Evolutionary conservation across 2,888 invertebrate species (phyloP), one percentile per base, ranked within the genome.

Genomic region (Boloria euphrosyne): DNA sequence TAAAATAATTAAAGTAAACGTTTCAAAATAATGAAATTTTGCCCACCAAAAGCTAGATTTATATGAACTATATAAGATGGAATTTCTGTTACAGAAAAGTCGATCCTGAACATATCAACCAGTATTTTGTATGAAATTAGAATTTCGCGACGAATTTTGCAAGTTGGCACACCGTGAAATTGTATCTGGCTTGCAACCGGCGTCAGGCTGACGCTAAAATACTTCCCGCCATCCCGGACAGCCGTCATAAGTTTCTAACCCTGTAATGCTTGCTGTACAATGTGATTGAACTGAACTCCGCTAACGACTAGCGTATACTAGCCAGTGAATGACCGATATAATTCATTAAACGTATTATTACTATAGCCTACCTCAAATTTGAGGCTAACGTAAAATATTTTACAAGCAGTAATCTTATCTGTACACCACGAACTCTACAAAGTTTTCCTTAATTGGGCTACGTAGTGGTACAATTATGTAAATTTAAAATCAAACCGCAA

Each of bases 91-190:
- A 55, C 2, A 13, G 22, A 22, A 57, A 44, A 57, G 22, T 57
- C 57, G 57, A 57, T 57, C 46, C 57, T 13, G 46, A 46, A 57
- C 31, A 38, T 59, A 49, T 59, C 59, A 59, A 67, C 72, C 67
- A 71, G 70, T 81, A 83, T 84, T 84, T 83, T 80, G 80, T 84
- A 84, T 86, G 83, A 87, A 89, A 88, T 88, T 87, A 84, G 84
- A 87, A 87, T 84, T 84, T 81, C 81, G 78, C 85, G 84, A 86
- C 83, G 81, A 85, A 86, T 87, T 89, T 84, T 81, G 86, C 87
- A 87, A 89, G 86, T 87, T 88, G 85, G 87, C 89, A 83, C 85
- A 82, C 84, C 90, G 89, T 90, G 90, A 90, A 90, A 91, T 91
- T 90, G 89, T 89, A 84, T 86, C 89, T 84, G 81, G 84, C 85